These are phyloP conservation scores for Mechanitis mazaeus DNA, from an alignment of 2,888 invertebrate species.

Conservation along the genomic window DNA sequence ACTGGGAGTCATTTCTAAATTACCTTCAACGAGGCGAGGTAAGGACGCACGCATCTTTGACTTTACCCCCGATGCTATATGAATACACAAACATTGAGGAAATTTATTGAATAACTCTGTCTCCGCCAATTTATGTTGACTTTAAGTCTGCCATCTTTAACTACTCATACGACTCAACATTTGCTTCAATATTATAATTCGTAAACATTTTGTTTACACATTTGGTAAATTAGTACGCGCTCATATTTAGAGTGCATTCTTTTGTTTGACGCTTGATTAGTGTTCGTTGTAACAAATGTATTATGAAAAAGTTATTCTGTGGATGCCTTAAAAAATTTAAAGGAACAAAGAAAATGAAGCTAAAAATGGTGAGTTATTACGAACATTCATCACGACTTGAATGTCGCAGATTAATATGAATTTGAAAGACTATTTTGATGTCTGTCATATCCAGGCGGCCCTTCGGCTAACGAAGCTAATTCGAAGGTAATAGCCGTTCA, in stretches of 20 bases:
- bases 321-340: neutral
- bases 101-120: slow-evolving; percentile 12
- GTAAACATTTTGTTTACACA: slow-evolving; percentile 1
- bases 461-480: slow-evolving; percentile 70
- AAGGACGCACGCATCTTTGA: slow-evolving; percentile 32
- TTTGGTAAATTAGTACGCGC: neutral
- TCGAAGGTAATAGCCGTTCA: slow-evolving; percentile 48
- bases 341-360: slow-evolving; percentile 6
- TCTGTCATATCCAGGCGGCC: slow-evolving; percentile 64
- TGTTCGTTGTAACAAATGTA: too few species aligned
- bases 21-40: slow-evolving; percentile 41
- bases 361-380: slow-evolving; percentile 18
- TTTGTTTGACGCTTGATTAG: neutral
- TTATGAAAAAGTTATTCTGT: too few species aligned
- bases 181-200: slow-evolving; percentile 1
- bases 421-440: slow-evolving; percentile 65
- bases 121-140: slow-evolving; percentile 5
- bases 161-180: slow-evolving; percentile 1
- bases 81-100: slow-evolving; percentile 23
- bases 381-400: slow-evolving; percentile 29
- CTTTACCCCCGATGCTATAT: slow-evolving; percentile 29
- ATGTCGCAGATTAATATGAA: slow-evolving; percentile 41
- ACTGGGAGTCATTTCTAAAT: slow-evolving; percentile 56
- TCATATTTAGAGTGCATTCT: neutral
- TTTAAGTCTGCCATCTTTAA: slow-evolving; percentile 4